Conservation (phyloP, 2,888 invertebrate species). For the Eupithecia subfuscata region DNA sequence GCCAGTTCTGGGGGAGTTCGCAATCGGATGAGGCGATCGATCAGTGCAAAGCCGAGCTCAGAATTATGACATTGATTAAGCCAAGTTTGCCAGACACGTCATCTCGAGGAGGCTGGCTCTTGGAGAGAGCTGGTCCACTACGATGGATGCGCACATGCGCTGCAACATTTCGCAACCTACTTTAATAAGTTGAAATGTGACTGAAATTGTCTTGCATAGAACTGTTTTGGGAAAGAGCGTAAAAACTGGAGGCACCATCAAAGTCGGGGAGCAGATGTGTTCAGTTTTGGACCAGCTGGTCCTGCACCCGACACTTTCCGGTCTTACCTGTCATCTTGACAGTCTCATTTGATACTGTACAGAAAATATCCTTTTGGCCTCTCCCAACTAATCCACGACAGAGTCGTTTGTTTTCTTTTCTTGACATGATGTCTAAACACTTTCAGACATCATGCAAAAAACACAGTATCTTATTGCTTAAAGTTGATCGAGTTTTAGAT, state of each 20-base stretch:
- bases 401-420: no score
- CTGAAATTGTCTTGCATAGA: not conserved
- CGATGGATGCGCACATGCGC: not conserved
- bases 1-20: not conserved
- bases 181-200: not conserved
- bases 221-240: not conserved
- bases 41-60: conserved; percentile 30
- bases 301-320: not conserved
- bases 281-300: not conserved
- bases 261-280: not conserved
- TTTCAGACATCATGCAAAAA: no score
- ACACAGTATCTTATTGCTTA: no score
- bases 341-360: not conserved
- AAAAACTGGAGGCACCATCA: not conserved
- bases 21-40: conserved; percentile 22
- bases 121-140: conserved; percentile 16
- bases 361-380: not conserved
- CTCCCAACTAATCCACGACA: not conserved
- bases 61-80: conserved; percentile 47
- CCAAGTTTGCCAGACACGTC: conserved; percentile 40
- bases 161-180: not conserved
- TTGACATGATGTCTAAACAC: no score
- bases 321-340: not conserved
- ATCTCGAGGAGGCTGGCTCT: conserved; percentile 22
- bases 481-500: no score